Evolutionary conservation across 2,888 invertebrate species (phyloP).

Genomic region (Brenthis ino): DNA sequence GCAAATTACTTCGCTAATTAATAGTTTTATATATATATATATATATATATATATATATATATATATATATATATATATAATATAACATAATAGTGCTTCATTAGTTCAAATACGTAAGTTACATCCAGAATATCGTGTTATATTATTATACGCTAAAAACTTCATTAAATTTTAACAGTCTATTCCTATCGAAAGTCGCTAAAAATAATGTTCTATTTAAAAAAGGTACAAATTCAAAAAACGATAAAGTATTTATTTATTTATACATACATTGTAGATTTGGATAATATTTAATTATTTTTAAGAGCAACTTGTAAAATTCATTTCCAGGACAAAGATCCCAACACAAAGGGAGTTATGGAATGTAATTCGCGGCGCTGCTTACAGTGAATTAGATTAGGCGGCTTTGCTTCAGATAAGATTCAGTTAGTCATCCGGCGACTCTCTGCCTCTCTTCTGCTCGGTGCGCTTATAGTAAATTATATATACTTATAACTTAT

Average conservation of each 20-base stretch:
- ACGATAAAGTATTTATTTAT: too few species aligned
- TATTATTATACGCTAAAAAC: too few species aligned
- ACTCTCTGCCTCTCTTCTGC: neutral
- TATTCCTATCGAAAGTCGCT: too few species aligned
- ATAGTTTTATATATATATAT: neutral
- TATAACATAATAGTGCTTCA: too few species aligned
- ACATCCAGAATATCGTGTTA: too few species aligned
- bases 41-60: too few species aligned
- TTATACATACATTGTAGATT: too few species aligned
- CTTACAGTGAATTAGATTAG: slow-evolving; percentile 6
- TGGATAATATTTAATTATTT: slow-evolving; percentile 2
- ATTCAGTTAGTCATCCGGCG: neutral
- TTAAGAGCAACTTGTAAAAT: slow-evolving; percentile 16
- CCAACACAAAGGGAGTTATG: slow-evolving; percentile 6
- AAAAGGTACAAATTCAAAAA: too few species aligned
- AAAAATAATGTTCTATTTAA: too few species aligned
- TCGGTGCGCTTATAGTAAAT: neutral
- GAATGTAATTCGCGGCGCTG: neutral
- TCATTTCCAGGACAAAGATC: slow-evolving; percentile 3
- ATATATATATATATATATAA: too few species aligned
- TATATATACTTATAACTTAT: neutral
- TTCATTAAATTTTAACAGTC: too few species aligned
- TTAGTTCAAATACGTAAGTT: too few species aligned
- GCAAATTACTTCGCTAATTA: neutral
- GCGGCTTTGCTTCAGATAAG: slow-evolving; percentile 5